These are phyloP conservation scores for Otocyon megalotis DNA, from an alignment of 2,113 vertebrate species.

Conservation along the genomic window DNA sequence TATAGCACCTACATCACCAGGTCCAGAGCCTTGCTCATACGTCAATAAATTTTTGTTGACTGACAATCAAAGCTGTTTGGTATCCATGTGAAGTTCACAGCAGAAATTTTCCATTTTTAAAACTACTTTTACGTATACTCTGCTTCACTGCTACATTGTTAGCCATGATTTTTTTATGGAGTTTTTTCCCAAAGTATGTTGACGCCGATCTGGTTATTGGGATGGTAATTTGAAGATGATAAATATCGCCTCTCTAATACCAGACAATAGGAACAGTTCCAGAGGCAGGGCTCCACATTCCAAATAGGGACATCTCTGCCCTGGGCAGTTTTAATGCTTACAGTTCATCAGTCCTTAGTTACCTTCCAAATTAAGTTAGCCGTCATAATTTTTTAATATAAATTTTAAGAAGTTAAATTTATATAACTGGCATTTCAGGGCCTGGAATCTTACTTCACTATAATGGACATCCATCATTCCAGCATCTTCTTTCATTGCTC, in stretches of 20 bases:
- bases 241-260: conserved; percentile 39
- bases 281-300: conserved; percentile 13
- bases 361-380: conserved; percentile 42
- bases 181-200: not conserved
- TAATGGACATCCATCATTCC: conserved; percentile 98
- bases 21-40: not conserved
- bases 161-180: conserved; percentile 4
- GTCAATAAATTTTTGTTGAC: not conserved
- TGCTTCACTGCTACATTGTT: not conserved
- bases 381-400: conserved; percentile 57
- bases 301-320: not conserved
- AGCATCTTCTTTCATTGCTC: conserved; percentile 97
- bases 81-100: not conserved
- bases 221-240: not conserved
- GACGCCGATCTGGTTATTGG: not conserved
- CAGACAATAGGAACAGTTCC: not conserved
- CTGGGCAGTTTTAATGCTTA: not conserved
- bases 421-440: not conserved
- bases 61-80: not conserved
- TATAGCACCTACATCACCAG: not conserved
- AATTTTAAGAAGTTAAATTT: conserved; percentile 37
- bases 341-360: conserved; percentile 20
- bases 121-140: not conserved
- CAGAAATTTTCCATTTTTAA: conserved; percentile 40
- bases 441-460: conserved; percentile 90